A percentile compares a stretch with the other conserved stretches of the same genome.
Evolutionary conservation across 1,140 invertebrate genomes (phyloP).

Genomic region (Drosophila baimaii): DNA sequence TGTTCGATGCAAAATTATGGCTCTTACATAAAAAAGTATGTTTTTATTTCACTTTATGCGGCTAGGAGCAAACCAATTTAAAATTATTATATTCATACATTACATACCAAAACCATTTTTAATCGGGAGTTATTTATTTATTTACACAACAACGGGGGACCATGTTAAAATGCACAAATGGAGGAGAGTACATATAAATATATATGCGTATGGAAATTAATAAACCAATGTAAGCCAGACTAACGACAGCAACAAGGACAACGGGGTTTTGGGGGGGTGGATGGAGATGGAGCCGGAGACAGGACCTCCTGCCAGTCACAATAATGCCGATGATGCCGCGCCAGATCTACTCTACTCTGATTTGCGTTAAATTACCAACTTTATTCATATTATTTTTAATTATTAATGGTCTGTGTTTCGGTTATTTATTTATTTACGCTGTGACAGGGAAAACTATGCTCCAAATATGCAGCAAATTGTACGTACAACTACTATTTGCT

Average conservation of each 20-base stretch:
- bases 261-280: background rate
- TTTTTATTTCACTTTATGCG: slow-evolving; percentile 45
- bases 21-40: background rate
- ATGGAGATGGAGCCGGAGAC: background rate
- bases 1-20: slow-evolving; percentile 34
- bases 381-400: slow-evolving; percentile 35
- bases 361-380: slow-evolving; percentile 23
- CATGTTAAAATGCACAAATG: slow-evolving; percentile 44
- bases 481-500: slow-evolving; percentile 35
- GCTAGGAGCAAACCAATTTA: slow-evolving; percentile 53
- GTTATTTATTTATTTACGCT: slow-evolving; percentile 41
- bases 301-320: slow-evolving; percentile 13
- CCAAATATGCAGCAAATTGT: slow-evolving; percentile 29
- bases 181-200: slow-evolving; percentile 19
- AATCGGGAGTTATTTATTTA: slow-evolving; percentile 34
- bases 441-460: slow-evolving; percentile 24
- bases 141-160: slow-evolving; percentile 28
- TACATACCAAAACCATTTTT: slow-evolving; percentile 63
- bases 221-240: slow-evolving; percentile 51
- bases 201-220: slow-evolving; percentile 47
- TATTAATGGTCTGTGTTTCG: slow-evolving; percentile 27
- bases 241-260: slow-evolving; percentile 25
- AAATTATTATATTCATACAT: slow-evolving; percentile 37
- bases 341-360: slow-evolving; percentile 21
- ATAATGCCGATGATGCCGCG: slow-evolving; percentile 24